Conservation (phyloP, 2,797 vertebrate species). For the Amblyopsis hoosieri region DNA sequence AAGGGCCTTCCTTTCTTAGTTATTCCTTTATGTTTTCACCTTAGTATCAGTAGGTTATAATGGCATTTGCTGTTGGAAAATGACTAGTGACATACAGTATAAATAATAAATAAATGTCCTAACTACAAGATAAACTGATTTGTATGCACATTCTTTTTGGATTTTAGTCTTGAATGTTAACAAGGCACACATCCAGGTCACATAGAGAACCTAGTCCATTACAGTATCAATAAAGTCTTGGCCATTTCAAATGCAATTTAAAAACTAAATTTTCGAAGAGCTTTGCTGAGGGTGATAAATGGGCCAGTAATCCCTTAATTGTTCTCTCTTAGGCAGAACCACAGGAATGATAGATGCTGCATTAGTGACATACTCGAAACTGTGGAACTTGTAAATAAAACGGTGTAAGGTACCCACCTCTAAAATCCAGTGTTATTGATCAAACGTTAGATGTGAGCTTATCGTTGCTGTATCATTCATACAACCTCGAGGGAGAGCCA, state of each 20-base stretch:
- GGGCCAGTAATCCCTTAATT: slow-evolving; percentile 71
- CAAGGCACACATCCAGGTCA: slow-evolving; percentile 22
- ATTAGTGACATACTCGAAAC: slow-evolving; percentile 35
- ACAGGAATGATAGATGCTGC: slow-evolving; percentile 56
- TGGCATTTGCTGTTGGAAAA: too few species aligned
- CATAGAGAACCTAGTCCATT: slow-evolving; percentile 39
- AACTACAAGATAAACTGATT: neutral
- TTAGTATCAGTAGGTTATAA: too few species aligned
- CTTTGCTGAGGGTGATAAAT: slow-evolving; percentile 72
- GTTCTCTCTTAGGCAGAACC: slow-evolving; percentile 64
- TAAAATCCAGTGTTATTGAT: slow-evolving; percentile 12
- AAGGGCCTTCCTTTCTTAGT: too few species aligned
- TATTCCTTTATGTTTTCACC: too few species aligned
- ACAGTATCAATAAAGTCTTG: slow-evolving; percentile 67
- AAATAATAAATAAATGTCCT: neutral
- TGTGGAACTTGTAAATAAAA: slow-evolving; percentile 48
- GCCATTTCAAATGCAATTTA: slow-evolving; percentile 72
- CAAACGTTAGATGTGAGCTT: neutral
- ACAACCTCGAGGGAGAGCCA: slow-evolving; percentile 2
- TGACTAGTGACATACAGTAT: neutral
- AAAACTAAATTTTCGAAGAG: slow-evolving; percentile 75
- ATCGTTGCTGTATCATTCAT: neutral
- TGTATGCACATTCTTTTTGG: neutral
- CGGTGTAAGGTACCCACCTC: slow-evolving; percentile 6
- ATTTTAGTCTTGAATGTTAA: slow-evolving; percentile 7